Evolutionary conservation across 1,140 invertebrate species (phyloP), one percentile per base, ranked within the genome.

Genomic region (Teleogryllus occipitalis): DNA sequence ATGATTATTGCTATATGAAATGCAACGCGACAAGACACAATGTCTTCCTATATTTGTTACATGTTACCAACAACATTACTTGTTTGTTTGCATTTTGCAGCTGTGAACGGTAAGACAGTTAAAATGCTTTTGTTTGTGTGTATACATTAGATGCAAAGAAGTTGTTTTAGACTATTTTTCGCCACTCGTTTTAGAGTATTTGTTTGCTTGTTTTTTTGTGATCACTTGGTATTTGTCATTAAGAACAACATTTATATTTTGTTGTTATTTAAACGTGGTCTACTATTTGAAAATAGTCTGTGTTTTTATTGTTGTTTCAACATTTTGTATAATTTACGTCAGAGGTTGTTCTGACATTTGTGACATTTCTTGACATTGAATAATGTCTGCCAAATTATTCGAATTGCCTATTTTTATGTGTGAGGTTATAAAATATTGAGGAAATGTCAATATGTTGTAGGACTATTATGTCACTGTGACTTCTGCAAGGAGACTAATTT

Each of bases 391-490:
- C 14, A 18, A 73, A 73, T 73, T 73, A 73, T 18, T 18, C 2
- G 72, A 73, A 73, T 18, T 18, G 21, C 4, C 14, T 4, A 3
- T 73, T 15, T 18, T 18, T 27, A 8, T 79, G 8, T n/a, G 22
- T 79, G n/a, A 47, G 78, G n/a, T 80, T 81, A 65, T 14, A 1
- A 65, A 65, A 3, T 65, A 18, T 65, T 65, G 3, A 65, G 18
- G 10, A 81, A 82, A 10, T 18, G 0, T 65, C 10, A 65, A 65
- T 65, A 65, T 79, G 81, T 88, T 88, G 77, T 80, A 93, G 91
- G 90, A 83, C 83, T 92, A 80, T 90, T 91, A 85, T 95, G 94
- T 85, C 90, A 92, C 84, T 95, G 93, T 87, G 93, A 95, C 84
- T 90, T 92, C 83, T 95, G 94, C 85, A 84, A 85, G 78, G 88